These are phyloP conservation scores for Pentalonia nigronervosa DNA, from an alignment of 1,140 invertebrate species.

Conservation along the genomic window DNA sequence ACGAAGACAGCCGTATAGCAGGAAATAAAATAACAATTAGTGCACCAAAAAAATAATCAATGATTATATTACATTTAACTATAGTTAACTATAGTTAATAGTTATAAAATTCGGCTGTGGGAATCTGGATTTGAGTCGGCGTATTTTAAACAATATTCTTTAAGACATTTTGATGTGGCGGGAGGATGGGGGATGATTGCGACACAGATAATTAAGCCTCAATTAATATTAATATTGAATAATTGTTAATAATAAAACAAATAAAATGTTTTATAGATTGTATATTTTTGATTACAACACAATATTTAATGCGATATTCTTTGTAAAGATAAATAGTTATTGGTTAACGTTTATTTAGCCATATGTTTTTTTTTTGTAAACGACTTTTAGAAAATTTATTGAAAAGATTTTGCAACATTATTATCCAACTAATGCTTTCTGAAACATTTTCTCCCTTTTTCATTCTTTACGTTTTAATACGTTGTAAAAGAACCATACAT, in stretches of 20 bases:
- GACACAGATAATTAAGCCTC: neutral
- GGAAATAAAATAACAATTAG: neutral
- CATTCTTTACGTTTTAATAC: slow-evolving; percentile 9
- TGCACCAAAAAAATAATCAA: neutral
- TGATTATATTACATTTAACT: no score
- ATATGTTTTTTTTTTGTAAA: neutral
- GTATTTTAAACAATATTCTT: neutral
- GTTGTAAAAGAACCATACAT: slow-evolving; percentile 10
- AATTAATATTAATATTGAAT: neutral
- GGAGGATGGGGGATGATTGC: no score
- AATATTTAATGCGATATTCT: neutral
- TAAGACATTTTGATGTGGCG: neutral
- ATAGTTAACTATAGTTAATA: no score
- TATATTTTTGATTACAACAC: neutral
- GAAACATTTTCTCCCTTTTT: neutral
- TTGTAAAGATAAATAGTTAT: neutral
- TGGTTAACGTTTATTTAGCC: neutral
- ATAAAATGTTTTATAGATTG: neutral
- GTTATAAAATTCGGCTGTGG: neutral
- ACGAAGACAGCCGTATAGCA: neutral
- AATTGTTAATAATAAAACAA: neutral
- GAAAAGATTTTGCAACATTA: neutral
- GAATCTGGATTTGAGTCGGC: neutral
- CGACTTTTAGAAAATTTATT: neutral
- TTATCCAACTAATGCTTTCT: neutral